These are phyloP conservation scores for Andrena trimmerana DNA, from an alignment of 2,888 invertebrate genomes.

Conservation along the genomic window DNA sequence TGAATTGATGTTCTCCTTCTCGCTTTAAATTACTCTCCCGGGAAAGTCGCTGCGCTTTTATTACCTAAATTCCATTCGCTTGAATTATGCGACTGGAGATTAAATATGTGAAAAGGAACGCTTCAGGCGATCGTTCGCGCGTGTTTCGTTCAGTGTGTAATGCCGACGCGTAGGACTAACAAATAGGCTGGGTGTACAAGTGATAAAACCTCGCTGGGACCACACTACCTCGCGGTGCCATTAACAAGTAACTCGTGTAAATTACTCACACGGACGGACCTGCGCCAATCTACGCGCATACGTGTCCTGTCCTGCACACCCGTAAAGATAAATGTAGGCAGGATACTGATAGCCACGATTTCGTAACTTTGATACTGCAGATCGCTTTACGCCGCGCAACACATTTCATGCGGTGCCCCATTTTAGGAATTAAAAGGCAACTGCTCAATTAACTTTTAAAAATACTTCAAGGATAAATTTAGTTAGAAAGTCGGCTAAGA, in stretches of 20 bases:
- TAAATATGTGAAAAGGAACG: not conserved
- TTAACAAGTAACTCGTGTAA: conserved; percentile 47
- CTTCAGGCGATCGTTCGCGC: not conserved
- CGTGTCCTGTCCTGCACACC: conserved; percentile 10
- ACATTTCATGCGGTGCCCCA: not conserved
- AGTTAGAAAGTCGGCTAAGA: not conserved
- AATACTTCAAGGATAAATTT: conserved; percentile 1
- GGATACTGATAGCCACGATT: conserved; percentile 41
- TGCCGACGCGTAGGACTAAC: conserved; percentile 55
- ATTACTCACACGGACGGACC: conserved; percentile 38
- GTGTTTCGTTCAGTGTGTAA: not conserved
- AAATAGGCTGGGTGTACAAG: conserved; percentile 58
- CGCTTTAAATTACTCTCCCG: not conserved
- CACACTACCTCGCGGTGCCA: conserved; percentile 40
- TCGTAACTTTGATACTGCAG: conserved; percentile 18
- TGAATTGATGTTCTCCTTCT: not conserved
- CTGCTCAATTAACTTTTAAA: conserved; percentile 1
- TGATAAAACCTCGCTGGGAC: conserved; percentile 53
- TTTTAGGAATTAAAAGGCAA: not conserved
- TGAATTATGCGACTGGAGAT: not conserved
- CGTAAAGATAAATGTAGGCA: conserved; percentile 31
- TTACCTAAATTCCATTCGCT: too few relatives aligned
- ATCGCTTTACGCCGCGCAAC: not conserved
- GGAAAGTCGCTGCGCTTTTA: not conserved
- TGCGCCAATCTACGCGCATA: conserved; percentile 23